These are phyloP conservation scores for Protosalanx chinensis DNA, from an alignment of 2,797 vertebrate genomes.

Conservation along the genomic window DNA sequence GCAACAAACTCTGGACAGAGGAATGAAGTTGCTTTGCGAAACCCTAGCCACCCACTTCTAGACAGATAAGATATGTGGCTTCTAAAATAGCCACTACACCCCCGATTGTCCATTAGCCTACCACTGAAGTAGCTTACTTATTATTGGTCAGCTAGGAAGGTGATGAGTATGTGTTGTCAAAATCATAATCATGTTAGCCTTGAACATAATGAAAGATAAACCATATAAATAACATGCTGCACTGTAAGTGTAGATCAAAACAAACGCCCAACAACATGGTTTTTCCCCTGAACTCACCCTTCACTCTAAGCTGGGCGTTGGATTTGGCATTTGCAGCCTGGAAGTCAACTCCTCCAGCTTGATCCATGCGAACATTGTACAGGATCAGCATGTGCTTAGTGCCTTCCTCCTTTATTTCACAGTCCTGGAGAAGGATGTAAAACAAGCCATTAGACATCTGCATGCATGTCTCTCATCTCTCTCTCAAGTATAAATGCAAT, in stretches of 20 bases:
- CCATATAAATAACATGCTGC: not conserved
- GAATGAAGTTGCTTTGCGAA: conserved; percentile 69
- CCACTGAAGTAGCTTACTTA: conserved; percentile 18
- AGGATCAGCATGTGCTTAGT: conserved; percentile 87
- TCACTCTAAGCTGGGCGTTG: conserved; percentile 92
- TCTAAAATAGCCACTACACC: conserved; percentile 77
- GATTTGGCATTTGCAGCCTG: conserved; percentile 94
- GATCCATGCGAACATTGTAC: conserved; percentile 87
- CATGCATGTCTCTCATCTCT: not conserved
- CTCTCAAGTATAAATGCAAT: not conserved
- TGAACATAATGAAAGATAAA: not conserved
- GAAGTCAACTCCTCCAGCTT: conserved; percentile 91
- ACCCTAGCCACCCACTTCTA: conserved; percentile 68
- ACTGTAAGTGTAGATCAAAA: not conserved
- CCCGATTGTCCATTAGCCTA: conserved; percentile 74
- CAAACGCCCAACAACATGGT: not conserved
- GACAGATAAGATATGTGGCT: conserved; percentile 81
- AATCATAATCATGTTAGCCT: not conserved
- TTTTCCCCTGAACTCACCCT: conserved; percentile 73
- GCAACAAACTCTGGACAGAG: conserved; percentile 59
- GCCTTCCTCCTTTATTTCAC: conserved; percentile 96
- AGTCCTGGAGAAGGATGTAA: conserved; percentile 73
- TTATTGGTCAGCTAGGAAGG: not conserved
- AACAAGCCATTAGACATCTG: not conserved
- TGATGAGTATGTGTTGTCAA: not conserved